Conservation (phyloP, 2,888 invertebrate genomes). For the Argyresthia goedartella region DNA sequence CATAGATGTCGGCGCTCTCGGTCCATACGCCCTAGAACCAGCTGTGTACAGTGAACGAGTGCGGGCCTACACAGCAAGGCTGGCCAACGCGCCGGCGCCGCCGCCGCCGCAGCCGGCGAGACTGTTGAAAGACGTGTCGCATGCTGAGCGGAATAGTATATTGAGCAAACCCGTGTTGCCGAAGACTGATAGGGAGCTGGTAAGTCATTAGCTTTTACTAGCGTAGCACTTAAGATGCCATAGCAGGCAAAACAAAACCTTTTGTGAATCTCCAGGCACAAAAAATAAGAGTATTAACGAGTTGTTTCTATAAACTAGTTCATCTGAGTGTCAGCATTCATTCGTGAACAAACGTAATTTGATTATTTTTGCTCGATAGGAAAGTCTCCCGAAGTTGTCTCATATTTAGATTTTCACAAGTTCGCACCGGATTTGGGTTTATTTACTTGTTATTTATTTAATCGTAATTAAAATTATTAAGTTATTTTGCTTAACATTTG, state of each 20-base stretch:
- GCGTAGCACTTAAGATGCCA: neutral
- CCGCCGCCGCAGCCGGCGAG: constrained; percentile 46
- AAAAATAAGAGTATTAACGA: too few relatives aligned
- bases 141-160: constrained; percentile 73
- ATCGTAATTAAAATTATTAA: too few relatives aligned
- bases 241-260: too few relatives aligned
- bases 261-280: neutral
- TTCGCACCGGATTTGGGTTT: too few relatives aligned
- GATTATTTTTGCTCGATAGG: too few relatives aligned
- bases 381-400: too few relatives aligned
- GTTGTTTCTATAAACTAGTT: too few relatives aligned
- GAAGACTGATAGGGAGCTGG: constrained; percentile 77
- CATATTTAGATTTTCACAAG: too few relatives aligned
- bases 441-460: too few relatives aligned
- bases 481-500: too few relatives aligned
- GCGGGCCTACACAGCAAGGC: constrained; percentile 71
- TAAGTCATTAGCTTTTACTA: constrained; percentile 43
- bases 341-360: too few relatives aligned
- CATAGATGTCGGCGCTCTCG: constrained; percentile 93
- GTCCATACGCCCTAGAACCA: constrained; percentile 89
- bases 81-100: constrained; percentile 31
- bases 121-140: constrained; percentile 80
- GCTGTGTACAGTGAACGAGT: constrained; percentile 89
- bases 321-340: too few relatives aligned
- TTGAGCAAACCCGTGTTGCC: constrained; percentile 74